phyloP scores from a whole-genome alignment of 2,797 vertebrate genomes.

The Scleropages formosus region DNA sequence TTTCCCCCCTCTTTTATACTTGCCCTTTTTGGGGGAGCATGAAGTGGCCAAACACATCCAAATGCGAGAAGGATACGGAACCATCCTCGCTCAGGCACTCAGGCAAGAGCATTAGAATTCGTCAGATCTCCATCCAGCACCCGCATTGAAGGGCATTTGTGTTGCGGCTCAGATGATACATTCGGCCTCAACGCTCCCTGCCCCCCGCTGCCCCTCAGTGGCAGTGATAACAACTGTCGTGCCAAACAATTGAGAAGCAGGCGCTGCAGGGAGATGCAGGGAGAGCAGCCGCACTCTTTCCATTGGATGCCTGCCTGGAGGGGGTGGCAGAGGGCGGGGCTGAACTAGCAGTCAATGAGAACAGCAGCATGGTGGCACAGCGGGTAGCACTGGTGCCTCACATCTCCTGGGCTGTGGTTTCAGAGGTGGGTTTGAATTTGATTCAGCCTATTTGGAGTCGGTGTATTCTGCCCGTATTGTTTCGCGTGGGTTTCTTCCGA shows the following conservation, averaged over 20 bases:
- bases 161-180: constrained; percentile 38
- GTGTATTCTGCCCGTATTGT: no score
- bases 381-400: no score
- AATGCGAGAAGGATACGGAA: constrained; percentile 44
- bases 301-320: neutral
- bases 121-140: constrained; percentile 54
- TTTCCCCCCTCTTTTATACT: constrained; percentile 46
- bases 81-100: constrained; percentile 49
- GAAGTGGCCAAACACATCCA: constrained; percentile 31
- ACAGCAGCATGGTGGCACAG: no score
- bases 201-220: constrained; percentile 16
- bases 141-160: constrained; percentile 62
- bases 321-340: neutral
- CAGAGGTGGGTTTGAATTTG: no score
- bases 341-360: neutral
- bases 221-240: constrained; percentile 48
- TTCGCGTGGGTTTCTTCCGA: no score
- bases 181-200: constrained; percentile 23
- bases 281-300: no score
- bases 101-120: constrained; percentile 66
- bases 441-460: no score
- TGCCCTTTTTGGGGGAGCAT: constrained; percentile 37
- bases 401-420: no score
- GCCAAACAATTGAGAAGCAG: constrained; percentile 31
- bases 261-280: neutral